Evolutionary conservation across 2,888 invertebrate species (phyloP).

Genomic region (Lithophane leautieri): DNA sequence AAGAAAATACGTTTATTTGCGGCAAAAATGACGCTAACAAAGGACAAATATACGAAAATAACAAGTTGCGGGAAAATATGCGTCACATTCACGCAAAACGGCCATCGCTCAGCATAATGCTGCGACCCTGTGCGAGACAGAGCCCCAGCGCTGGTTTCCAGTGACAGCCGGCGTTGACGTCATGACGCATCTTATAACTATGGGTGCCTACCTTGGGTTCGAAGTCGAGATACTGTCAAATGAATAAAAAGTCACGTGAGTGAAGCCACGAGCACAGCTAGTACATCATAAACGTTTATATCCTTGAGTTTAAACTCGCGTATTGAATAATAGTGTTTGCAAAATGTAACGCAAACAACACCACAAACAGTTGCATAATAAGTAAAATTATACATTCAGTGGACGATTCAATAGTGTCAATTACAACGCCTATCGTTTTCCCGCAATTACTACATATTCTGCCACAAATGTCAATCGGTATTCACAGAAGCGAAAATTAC

Average conservation of each 20-base stretch:
- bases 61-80: too few species aligned
- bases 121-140: too few species aligned
- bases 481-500: constrained; percentile 41
- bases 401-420: constrained; percentile 20
- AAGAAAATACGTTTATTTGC: too few species aligned
- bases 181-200: too few species aligned
- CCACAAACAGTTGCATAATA: constrained; percentile 10
- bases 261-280: not conserved
- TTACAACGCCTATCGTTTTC: constrained; percentile 8
- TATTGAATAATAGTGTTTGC: not conserved
- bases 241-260: not conserved
- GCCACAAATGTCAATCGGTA: constrained; percentile 26
- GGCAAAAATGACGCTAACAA: too few species aligned
- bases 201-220: too few species aligned
- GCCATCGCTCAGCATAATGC: too few species aligned
- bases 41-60: too few species aligned
- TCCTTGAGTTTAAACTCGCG: not conserved
- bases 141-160: too few species aligned
- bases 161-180: too few species aligned
- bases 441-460: constrained; percentile 23
- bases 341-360: not conserved
- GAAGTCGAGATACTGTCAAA: not conserved
- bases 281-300: not conserved
- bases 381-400: constrained; percentile 17
- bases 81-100: too few species aligned